These are phyloP conservation scores for Anarhynchus alexandrinus DNA, from an alignment of 2,113 vertebrate species.

Conservation along the genomic window DNA sequence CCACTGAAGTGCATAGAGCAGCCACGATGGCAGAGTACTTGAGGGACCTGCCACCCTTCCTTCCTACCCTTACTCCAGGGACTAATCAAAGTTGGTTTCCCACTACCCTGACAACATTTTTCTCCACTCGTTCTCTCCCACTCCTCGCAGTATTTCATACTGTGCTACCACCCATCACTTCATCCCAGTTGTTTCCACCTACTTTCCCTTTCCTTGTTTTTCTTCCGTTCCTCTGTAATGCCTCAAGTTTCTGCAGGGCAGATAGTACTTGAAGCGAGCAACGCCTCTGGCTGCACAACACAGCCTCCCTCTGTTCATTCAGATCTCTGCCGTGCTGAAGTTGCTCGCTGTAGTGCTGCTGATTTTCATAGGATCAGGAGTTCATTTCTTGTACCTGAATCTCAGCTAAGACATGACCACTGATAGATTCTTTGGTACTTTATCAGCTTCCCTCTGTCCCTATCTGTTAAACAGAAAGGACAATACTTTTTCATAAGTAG, in stretches of 20 bases:
- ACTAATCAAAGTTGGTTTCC: neutral
- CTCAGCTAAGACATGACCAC: neutral
- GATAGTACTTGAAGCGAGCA: neutral
- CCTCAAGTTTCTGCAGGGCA: neutral
- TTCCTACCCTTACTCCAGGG: neutral
- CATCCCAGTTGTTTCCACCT: neutral
- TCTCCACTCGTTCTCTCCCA: neutral
- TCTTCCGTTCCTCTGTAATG: neutral
- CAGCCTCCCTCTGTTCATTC: neutral
- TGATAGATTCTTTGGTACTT: neutral
- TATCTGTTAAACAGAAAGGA: neutral
- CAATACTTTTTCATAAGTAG: neutral
- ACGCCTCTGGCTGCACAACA: neutral
- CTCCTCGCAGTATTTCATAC: neutral
- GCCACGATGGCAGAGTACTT: fast-evolving
- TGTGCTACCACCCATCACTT: neutral
- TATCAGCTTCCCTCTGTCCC: neutral
- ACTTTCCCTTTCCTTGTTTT: neutral
- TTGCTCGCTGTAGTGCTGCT: neutral
- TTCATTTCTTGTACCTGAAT: neutral
- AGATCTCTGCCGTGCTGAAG: neutral
- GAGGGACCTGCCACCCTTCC: neutral
- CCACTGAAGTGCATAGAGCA: neutral
- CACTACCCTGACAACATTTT: neutral
- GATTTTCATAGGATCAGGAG: neutral